These are phyloP conservation scores for Thaleichthys pacificus DNA, from an alignment of 2,797 vertebrate species.

Conservation along the genomic window DNA sequence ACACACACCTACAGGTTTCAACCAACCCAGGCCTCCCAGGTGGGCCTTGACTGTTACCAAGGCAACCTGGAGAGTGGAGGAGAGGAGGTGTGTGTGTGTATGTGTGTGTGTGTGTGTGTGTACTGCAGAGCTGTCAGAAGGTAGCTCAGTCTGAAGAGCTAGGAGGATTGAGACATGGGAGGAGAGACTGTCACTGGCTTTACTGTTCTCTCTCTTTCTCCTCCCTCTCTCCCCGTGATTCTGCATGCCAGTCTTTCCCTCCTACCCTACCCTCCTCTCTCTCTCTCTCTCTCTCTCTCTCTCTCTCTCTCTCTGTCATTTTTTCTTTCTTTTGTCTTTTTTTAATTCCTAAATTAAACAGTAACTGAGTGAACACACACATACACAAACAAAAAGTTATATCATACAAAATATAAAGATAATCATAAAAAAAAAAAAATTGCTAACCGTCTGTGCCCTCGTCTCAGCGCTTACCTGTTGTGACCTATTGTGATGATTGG, in stretches of 20 bases:
- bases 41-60: slow-evolving; percentile 73
- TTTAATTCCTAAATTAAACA: no score
- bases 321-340: neutral
- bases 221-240: slow-evolving; percentile 3
- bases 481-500: no score
- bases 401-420: no score
- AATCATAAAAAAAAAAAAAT: no score
- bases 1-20: slow-evolving; percentile 38
- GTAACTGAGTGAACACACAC: no score
- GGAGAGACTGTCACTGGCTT: slow-evolving; percentile 41
- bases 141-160: slow-evolving; percentile 42
- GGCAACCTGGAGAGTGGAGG: slow-evolving; percentile 67
- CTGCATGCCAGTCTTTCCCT: slow-evolving; percentile 8
- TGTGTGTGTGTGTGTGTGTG: neutral
- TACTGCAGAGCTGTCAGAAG: slow-evolving; percentile 22
- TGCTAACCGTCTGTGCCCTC: no score
- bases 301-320: neutral
- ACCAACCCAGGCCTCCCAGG: slow-evolving; percentile 55
- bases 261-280: slow-evolving; percentile 28
- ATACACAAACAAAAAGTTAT: no score
- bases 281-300: slow-evolving; percentile 2
- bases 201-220: slow-evolving; percentile 43
- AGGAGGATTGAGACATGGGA: slow-evolving; percentile 46
- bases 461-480: no score
- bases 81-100: slow-evolving; percentile 30